phyloP scores from a whole-genome alignment of 2,888 invertebrate genomes.

The Perizoma flavofasciatum region DNA sequence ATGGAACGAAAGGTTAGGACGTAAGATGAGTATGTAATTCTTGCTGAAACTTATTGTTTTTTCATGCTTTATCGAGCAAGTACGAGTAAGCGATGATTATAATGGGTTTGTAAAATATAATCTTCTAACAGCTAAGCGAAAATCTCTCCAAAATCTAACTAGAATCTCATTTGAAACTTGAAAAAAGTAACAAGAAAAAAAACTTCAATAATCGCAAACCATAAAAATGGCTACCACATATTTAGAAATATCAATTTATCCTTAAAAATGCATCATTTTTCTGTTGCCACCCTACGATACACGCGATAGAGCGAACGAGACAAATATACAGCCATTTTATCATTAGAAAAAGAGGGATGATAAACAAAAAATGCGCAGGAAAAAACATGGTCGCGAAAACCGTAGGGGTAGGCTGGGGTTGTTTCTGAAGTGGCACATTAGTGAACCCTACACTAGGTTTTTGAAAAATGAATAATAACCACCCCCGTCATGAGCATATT shows the following conservation, averaged over 20 bases:
- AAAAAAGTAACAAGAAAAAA: too few species aligned
- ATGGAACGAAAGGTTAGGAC: too few species aligned
- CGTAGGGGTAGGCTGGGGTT: conserved; percentile 81
- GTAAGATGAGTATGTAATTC: too few species aligned
- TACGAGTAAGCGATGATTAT: too few species aligned
- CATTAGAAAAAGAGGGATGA: conserved; percentile 49
- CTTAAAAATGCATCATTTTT: conserved; percentile 82
- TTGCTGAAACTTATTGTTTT: too few species aligned
- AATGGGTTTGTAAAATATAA: too few species aligned
- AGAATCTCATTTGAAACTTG: conserved; percentile 1
- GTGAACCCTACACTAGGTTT: conserved; percentile 68
- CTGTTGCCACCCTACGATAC: conserved; percentile 72
- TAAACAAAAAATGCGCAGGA: conserved; percentile 75
- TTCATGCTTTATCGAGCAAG: too few species aligned
- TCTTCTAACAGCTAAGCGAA: too few species aligned
- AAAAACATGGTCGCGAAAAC: conserved; percentile 81
- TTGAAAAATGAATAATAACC: conserved; percentile 80
- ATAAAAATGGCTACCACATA: conserved; percentile 76
- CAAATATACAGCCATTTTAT: conserved; percentile 22
- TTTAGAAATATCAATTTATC: conserved; percentile 80
- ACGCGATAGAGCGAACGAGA: conserved; percentile 64
- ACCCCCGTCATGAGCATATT: conserved; percentile 69
- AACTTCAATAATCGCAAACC: conserved; percentile 41
- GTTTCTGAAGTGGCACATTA: conserved; percentile 78
- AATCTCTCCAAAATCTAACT: neutral